phyloP scores from a whole-genome alignment of 2,113 vertebrate species.

The Nannobrachium achirus region DNA sequence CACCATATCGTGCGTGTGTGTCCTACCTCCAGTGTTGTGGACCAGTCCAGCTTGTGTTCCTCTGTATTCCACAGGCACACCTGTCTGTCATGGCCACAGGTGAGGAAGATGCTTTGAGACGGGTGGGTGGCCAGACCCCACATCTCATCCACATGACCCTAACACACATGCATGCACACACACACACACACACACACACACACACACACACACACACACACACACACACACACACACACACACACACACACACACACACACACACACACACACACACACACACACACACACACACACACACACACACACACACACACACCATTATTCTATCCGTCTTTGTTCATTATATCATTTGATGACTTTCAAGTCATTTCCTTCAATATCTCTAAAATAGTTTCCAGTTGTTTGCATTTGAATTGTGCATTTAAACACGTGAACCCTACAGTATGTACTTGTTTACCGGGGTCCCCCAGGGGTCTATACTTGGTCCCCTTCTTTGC shows the following conservation, averaged over 20 bases:
- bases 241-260: too few species aligned
- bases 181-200: constrained; percentile 6
- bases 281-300: too few species aligned
- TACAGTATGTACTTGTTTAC: too few species aligned
- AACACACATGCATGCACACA: constrained; percentile 10
- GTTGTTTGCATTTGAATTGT: too few species aligned
- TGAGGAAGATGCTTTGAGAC: constrained; percentile 85
- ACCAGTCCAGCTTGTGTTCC: constrained; percentile 87
- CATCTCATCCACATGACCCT: constrained; percentile 92
- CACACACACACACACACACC: neutral
- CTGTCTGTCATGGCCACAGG: constrained; percentile 89
- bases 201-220: neutral
- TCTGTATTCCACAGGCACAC: constrained; percentile 89
- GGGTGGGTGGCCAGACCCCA: constrained; percentile 92
- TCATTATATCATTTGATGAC: too few species aligned
- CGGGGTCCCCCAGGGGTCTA: too few species aligned
- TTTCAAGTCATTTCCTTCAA: too few species aligned
- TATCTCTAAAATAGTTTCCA: too few species aligned
- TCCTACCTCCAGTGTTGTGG: constrained; percentile 84
- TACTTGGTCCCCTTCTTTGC: too few species aligned
- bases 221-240: constrained; percentile 3
- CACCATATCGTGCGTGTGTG: too few species aligned
- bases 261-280: too few species aligned
- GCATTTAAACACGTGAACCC: too few species aligned
- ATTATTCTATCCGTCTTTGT: neutral